Percentiles rank a stretch among this genome's conserved stretches.
Evolutionary conservation across 2,113 vertebrate species (phyloP).

Genomic region (Xenopus borealis): DNA sequence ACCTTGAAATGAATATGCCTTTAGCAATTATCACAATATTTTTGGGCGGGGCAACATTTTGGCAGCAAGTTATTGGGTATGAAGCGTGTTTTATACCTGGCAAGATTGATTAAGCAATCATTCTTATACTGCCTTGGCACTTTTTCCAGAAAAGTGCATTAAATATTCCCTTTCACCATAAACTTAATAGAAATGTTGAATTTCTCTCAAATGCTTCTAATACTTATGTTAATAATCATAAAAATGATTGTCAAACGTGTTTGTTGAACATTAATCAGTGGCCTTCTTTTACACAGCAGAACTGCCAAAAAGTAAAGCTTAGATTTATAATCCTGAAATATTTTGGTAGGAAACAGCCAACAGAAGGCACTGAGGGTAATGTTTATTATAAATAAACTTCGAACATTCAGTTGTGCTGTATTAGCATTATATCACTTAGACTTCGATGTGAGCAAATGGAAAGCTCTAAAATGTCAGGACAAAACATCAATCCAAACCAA

Average conservation of each 20-base stretch:
- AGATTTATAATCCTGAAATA: background rate
- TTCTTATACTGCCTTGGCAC: background rate
- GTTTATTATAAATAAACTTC: background rate
- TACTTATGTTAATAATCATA: constrained; percentile 5
- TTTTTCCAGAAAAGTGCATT: background rate
- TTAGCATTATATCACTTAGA: too few species aligned
- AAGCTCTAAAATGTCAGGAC: too few species aligned
- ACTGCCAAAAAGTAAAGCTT: background rate
- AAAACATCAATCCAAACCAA: too few species aligned
- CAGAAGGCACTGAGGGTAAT: background rate
- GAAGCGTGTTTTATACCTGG: background rate
- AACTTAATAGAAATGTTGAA: constrained; percentile 1
- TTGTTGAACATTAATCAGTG: background rate
- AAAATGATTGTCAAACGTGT: background rate
- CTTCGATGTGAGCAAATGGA: too few species aligned
- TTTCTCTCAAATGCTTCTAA: background rate
- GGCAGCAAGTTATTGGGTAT: background rate
- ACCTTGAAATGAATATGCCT: too few species aligned
- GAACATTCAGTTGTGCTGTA: too few species aligned
- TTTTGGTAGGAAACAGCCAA: background rate
- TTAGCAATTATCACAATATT: too few species aligned
- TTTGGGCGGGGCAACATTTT: background rate
- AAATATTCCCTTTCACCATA: background rate
- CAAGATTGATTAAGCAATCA: background rate
- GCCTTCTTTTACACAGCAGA: background rate